A percentile compares a stretch with the other conserved stretches of the same genome.
Conservation (phyloP, 30 jellyfish, hydroid and myxozoan genomes). For the Cassiopea xamachana region DNA sequence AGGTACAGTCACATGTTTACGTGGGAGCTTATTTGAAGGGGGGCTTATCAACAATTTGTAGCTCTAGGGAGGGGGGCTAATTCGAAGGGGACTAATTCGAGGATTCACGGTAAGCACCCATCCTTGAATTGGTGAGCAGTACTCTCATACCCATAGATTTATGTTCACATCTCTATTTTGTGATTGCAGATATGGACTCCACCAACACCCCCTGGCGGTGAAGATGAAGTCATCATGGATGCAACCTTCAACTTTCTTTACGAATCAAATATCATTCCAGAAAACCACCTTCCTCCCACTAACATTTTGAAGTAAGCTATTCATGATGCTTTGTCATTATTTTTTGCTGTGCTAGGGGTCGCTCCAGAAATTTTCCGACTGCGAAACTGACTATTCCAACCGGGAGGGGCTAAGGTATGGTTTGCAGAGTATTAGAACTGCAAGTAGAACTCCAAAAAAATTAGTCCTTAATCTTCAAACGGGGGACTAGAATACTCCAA, state of each 20-base stretch:
- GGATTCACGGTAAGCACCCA: neutral
- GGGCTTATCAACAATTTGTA: neutral
- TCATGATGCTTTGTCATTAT: neutral
- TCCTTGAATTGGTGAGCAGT: neutral
- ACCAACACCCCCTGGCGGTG: conserved; percentile 99
- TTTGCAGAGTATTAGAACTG: too few relatives aligned
- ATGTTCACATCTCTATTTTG: neutral
- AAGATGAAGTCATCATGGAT: conserved; percentile 79
- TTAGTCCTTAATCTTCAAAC: too few relatives aligned
- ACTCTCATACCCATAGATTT: neutral
- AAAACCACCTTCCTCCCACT: conserved; percentile 96
- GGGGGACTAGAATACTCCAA: too few relatives aligned
- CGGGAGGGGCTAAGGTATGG: too few relatives aligned
- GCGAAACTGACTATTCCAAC: too few relatives aligned
- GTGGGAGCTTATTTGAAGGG: neutral
- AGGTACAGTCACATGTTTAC: neutral
- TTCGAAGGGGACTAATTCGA: neutral
- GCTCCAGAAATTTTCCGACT: neutral
- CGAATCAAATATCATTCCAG: conserved; percentile 91
- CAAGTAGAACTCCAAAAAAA: too few relatives aligned
- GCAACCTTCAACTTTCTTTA: conserved; percentile 80
- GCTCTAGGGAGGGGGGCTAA: neutral
- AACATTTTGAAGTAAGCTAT: conserved; percentile 85
- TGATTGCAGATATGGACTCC: conserved; percentile 93
- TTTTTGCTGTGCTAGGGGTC: neutral